Percentiles rank a stretch among this genome's conserved stretches.
phyloP scores from a whole-genome alignment of 2,888 invertebrate species.

The Parnassius glacialis region DNA sequence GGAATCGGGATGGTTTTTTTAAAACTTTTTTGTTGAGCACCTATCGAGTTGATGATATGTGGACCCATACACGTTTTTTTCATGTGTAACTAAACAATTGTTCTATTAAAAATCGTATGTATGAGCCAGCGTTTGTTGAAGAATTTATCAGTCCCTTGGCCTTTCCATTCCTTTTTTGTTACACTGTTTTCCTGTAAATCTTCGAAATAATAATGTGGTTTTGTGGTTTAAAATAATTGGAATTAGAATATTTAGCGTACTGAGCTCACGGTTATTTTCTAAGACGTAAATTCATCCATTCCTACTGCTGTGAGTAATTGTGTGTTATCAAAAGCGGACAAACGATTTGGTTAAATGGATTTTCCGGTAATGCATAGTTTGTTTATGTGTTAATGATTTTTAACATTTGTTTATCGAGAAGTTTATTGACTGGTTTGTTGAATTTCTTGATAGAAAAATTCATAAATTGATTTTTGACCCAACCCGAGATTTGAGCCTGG shows the following conservation, averaged over 20 bases:
- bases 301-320: slow-evolving; percentile 16
- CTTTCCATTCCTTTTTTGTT: neutral
- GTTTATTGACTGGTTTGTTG: too few relatives aligned
- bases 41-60: too few relatives aligned
- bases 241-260: slow-evolving; percentile 10
- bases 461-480: too few relatives aligned
- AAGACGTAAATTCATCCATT: slow-evolving; percentile 3
- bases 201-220: slow-evolving; percentile 1
- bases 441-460: too few relatives aligned
- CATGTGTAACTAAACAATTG: too few relatives aligned
- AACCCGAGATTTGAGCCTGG: too few relatives aligned
- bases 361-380: slow-evolving; percentile 8
- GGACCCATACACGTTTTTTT: too few relatives aligned
- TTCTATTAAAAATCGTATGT: too few relatives aligned
- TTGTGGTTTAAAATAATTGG: slow-evolving; percentile 19
- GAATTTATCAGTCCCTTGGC: too few relatives aligned
- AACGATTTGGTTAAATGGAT: slow-evolving; percentile 19
- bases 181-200: slow-evolving; percentile 4
- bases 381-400: slow-evolving; percentile 5
- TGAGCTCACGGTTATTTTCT: slow-evolving; percentile 12
- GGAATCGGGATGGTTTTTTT: too few relatives aligned
- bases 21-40: too few relatives aligned
- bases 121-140: too few relatives aligned
- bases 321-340: slow-evolving; percentile 10
- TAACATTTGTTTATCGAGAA: neutral